A percentile compares a stretch with the other conserved stretches of the same genome.
phyloP scores from a whole-genome alignment of 2,888 invertebrate species.

The Agriopis leucophaearia region DNA sequence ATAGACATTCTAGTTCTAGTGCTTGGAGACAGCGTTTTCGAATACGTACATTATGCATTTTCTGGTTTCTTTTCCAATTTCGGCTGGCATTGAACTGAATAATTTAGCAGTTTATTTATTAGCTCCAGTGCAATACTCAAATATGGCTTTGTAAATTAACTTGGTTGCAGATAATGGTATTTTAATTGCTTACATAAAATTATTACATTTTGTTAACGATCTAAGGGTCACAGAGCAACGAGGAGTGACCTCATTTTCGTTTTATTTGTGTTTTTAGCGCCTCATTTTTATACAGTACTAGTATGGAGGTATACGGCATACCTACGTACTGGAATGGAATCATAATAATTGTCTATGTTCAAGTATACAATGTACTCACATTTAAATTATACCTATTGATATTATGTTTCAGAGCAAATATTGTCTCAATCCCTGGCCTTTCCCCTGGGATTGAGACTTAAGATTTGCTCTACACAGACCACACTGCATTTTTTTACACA shows the following conservation, averaged over 20 bases:
- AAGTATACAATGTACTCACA: no score
- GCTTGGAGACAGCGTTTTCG: not conserved
- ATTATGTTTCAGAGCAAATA: no score
- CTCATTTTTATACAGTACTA: not conserved
- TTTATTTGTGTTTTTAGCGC: not conserved
- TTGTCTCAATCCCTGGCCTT: no score
- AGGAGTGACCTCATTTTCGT: not conserved
- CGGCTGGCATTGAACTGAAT: not conserved
- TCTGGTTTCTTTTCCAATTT: not conserved
- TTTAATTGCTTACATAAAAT: constrained; percentile 2
- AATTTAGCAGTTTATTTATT: not conserved
- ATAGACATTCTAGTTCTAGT: constrained; percentile 5
- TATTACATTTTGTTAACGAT: not conserved
- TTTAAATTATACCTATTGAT: no score
- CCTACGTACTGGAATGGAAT: not conserved
- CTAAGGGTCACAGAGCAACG: not conserved
- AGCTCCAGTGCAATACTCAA: not conserved
- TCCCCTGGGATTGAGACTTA: no score
- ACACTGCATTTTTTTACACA: no score
- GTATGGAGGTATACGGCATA: no score
- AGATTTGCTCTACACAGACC: no score
- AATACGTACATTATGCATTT: not conserved
- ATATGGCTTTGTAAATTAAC: not conserved
- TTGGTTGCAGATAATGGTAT: constrained; percentile 1
- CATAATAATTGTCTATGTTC: not conserved